Evolutionary conservation across 1,140 invertebrate species (phyloP).

Genomic region (Platorchestia sp.): DNA sequence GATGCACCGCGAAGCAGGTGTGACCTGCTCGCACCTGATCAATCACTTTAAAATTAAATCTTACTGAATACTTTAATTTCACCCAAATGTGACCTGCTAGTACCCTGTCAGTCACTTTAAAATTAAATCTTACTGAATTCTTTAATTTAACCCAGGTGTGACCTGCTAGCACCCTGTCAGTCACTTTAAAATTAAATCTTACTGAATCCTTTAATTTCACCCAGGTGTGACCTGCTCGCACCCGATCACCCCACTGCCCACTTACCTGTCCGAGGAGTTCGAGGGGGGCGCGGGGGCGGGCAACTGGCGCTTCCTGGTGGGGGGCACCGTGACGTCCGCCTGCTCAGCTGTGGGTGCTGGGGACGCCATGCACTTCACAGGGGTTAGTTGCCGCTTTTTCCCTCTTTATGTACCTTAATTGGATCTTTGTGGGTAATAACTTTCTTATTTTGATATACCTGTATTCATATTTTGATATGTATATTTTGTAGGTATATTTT

Average conservation of each 20-base stretch:
- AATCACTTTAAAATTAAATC: too few species aligned
- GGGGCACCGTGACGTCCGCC: constrained; percentile 69
- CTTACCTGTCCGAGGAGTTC: constrained; percentile 70
- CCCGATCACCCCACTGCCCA: constrained; percentile 68
- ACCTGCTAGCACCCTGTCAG: constrained; percentile 68
- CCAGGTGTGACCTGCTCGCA: constrained; percentile 69
- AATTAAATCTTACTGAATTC: too few species aligned
- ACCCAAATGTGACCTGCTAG: too few species aligned
- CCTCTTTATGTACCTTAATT: neutral
- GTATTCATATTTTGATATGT: too few species aligned
- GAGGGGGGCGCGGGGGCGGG: constrained; percentile 62
- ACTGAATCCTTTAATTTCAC: neutral
- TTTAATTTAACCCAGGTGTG: constrained; percentile 63
- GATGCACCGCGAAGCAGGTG: too few species aligned
- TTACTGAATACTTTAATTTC: too few species aligned
- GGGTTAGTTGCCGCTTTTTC: constrained; percentile 67
- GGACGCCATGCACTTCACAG: constrained; percentile 71
- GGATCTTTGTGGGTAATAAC: too few species aligned
- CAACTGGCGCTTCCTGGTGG: constrained; percentile 70
- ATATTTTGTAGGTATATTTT: too few species aligned
- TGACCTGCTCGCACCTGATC: too few species aligned
- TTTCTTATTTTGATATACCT: too few species aligned
- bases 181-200: too few species aligned
- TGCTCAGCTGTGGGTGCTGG: constrained; percentile 71
- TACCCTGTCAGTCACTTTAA: too few species aligned